Evolutionary conservation across 2,113 vertebrate species (phyloP), one percentile per base, ranked within the genome.

Genomic region (Otolemur garnettii): DNA sequence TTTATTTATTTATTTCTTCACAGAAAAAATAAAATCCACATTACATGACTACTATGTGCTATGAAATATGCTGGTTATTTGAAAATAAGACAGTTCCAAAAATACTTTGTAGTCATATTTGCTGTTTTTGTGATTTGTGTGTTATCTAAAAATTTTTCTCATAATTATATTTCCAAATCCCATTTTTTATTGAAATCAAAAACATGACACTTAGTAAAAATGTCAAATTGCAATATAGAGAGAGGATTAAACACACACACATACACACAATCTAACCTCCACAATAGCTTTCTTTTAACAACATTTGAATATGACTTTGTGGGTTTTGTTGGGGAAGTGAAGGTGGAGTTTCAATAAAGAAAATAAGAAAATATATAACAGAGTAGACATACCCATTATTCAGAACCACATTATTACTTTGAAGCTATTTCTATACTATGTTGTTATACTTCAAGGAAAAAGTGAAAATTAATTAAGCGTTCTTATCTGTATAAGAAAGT

Each of bases 41-140:
- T 38, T 55, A 7, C 12, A 15, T 82, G 35, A 9, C 62, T 94
- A 62, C 18, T 60, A 59, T 91, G 6, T 60, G 71, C 18, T 77
- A 93, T 33, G 10, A 91, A 96, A 85, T 80, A 81, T 35, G 15
- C 13, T 77, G 18, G 19, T 86, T 96, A 82, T 83, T 93, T 7
- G 38, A 94, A 94, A 94, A 87, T 62, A 79, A 87, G 33, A 50
- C 50, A 24, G 64, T 35, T 80, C 17, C 21, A 80, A 75, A 95
- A 93, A 62, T 64, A 33, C 82, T 80, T 72, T 77, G 14, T 28
- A 77, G 68, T 60, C 14, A 14, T 66, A 4, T 87, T 95, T 84
- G 17, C 21, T 82, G 28, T 75, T 85, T 57, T 50, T 78, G 83
- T 35, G 55, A 72, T 86, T 82, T 33, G 26, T 7, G 38, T 82